A percentile compares a stretch with the other conserved stretches of the same genome.
phyloP scores from a whole-genome alignment of 2,797 vertebrate genomes.

The Mus spretus region DNA sequence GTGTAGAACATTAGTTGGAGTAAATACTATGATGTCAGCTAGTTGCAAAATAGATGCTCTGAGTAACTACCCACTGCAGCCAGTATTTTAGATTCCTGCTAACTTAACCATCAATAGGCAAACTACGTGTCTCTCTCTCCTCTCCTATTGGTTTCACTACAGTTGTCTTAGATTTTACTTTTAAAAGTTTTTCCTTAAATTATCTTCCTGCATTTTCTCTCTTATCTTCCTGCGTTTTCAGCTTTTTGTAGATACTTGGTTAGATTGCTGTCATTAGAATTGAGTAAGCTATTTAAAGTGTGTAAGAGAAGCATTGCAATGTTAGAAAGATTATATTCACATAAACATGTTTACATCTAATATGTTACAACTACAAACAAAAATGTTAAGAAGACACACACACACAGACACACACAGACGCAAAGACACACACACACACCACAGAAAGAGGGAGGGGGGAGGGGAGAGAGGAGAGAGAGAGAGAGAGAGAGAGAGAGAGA shows the following conservation, averaged over 20 bases:
- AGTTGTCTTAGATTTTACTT: background rate
- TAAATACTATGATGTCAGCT: background rate
- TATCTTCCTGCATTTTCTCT: background rate
- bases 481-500: background rate
- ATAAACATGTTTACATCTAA: background rate
- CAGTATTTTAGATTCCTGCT: background rate
- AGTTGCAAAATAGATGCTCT: background rate
- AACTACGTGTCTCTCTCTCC: background rate
- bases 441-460: too few relatives aligned
- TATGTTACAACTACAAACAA: background rate
- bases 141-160: background rate
- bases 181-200: slow-evolving; percentile 3
- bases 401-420: too few relatives aligned
- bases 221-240: background rate
- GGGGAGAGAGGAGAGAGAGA: background rate
- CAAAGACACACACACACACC: background rate
- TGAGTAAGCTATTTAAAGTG: background rate
- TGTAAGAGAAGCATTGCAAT: background rate
- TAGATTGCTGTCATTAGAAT: slow-evolving; percentile 10
- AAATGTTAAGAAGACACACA: background rate
- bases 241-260: background rate
- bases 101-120: background rate
- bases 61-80: background rate
- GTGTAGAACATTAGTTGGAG: background rate
- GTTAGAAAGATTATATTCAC: background rate